These are phyloP conservation scores for Coilia nasus DNA, from an alignment of 2,797 vertebrate genomes.

Conservation along the genomic window DNA sequence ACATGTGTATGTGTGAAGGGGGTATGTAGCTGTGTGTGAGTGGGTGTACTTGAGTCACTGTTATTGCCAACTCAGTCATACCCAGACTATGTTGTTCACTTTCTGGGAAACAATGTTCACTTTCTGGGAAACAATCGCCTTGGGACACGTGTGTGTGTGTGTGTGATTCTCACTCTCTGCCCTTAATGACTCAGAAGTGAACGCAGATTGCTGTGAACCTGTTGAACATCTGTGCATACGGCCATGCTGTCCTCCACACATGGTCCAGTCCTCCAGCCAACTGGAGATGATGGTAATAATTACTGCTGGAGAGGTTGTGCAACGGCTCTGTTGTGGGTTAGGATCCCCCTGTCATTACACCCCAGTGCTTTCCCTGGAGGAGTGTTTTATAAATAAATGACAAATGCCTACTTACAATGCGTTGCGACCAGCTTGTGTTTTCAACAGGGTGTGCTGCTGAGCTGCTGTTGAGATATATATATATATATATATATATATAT, in stretches of 20 bases:
- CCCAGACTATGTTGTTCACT: neutral
- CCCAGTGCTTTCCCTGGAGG: neutral
- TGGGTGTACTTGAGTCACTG: constrained; percentile 68
- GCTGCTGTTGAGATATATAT: neutral
- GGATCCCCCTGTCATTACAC: constrained; percentile 6
- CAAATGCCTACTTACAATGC: neutral
- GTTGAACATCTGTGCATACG: neutral
- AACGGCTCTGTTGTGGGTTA: neutral
- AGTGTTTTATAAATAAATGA: neutral
- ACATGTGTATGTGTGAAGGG: neutral
- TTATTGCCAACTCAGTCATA: neutral
- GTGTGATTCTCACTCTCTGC: neutral
- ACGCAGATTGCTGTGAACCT: neutral
- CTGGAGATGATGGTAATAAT: neutral
- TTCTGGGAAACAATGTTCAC: constrained; percentile 16
- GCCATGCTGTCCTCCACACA: neutral
- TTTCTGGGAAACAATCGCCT: constrained; percentile 8
- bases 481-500: no score
- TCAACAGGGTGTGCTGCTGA: neutral
- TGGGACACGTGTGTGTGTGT: neutral
- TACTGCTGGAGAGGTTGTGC: neutral
- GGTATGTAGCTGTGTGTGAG: constrained; percentile 59
- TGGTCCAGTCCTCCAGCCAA: neutral
- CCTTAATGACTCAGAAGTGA: neutral
- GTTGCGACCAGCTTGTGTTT: neutral